These are phyloP conservation scores for Telmatochromis sp. DNA, from an alignment of 2,113 vertebrate species.

Conservation along the genomic window DNA sequence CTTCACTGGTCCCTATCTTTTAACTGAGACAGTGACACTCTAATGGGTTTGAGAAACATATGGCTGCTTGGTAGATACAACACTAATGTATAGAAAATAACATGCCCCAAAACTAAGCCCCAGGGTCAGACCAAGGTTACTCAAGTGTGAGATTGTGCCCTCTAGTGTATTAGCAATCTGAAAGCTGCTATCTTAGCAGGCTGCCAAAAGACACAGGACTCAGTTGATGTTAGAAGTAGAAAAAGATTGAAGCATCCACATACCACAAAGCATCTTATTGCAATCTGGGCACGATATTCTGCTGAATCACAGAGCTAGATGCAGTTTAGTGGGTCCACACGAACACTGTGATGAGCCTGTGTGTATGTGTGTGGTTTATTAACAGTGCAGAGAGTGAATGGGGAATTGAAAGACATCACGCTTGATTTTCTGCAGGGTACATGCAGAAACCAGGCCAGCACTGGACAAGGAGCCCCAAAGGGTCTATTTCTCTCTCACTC, in stretches of 20 bases:
- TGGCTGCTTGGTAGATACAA: conserved; percentile 15
- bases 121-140: conserved; percentile 41
- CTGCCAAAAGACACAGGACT: not conserved
- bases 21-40: not conserved
- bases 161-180: conserved; percentile 35
- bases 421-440: conserved; percentile 26
- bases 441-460: conserved; percentile 51
- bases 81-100: conserved; percentile 55
- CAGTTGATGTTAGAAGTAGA: not conserved
- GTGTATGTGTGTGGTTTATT: not conserved
- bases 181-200: conserved; percentile 39
- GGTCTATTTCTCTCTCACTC: not conserved
- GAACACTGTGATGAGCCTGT: not conserved
- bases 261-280: not conserved
- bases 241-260: conserved; percentile 5
- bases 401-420: conserved; percentile 12
- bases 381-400: not conserved
- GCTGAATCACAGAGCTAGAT: conserved; percentile 24
- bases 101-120: conserved; percentile 5
- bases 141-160: conserved; percentile 56
- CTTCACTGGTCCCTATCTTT: not conserved
- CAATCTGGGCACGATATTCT: not conserved
- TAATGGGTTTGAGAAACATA: conserved; percentile 30
- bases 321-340: not conserved
- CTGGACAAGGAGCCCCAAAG: conserved; percentile 36